A percentile compares a stretch with the other conserved stretches of the same genome.
Conservation (phyloP, 1,140 invertebrate genomes). For the Neodiprion virginianus region DNA sequence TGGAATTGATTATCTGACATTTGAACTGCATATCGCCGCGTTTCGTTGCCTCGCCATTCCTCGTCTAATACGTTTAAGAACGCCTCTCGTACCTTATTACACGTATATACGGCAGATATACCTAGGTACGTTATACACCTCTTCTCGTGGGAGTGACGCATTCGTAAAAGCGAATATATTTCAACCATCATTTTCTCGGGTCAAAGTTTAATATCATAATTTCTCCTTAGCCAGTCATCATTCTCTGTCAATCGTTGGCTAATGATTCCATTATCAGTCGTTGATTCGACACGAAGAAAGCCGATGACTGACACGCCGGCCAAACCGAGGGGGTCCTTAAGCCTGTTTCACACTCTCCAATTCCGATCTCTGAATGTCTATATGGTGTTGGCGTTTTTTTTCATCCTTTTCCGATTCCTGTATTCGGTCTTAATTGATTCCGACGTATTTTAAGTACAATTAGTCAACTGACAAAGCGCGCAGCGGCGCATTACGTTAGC, state of each 20-base stretch:
- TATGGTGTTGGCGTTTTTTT: not conserved
- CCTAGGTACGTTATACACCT: too few species aligned
- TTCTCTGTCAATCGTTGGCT: constrained; percentile 18
- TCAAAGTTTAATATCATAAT: constrained; percentile 20
- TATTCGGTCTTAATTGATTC: not conserved
- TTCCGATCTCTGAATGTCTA: not conserved
- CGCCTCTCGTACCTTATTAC: too few species aligned
- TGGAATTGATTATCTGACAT: constrained; percentile 1
- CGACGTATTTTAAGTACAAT: not conserved
- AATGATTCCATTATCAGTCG: constrained; percentile 19
- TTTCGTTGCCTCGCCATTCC: too few species aligned
- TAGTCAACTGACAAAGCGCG: not conserved
- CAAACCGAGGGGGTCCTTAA: not conserved
- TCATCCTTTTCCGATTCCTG: too few species aligned
- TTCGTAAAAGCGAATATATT: constrained; percentile 11
- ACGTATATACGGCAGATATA: too few species aligned
- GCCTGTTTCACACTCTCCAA: constrained; percentile 2
- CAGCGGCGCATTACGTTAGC: not conserved
- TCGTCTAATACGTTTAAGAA: too few species aligned
- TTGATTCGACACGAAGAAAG: constrained; percentile 16
- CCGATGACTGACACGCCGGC: not conserved
- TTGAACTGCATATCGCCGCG: not conserved
- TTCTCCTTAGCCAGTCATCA: constrained; percentile 19
- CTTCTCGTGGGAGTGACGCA: not conserved
- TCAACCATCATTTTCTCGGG: constrained; percentile 13